Evolutionary conservation across 2,113 vertebrate species (phyloP), one percentile per base, ranked within the genome.

Genomic region (Hydropotes inermis): DNA sequence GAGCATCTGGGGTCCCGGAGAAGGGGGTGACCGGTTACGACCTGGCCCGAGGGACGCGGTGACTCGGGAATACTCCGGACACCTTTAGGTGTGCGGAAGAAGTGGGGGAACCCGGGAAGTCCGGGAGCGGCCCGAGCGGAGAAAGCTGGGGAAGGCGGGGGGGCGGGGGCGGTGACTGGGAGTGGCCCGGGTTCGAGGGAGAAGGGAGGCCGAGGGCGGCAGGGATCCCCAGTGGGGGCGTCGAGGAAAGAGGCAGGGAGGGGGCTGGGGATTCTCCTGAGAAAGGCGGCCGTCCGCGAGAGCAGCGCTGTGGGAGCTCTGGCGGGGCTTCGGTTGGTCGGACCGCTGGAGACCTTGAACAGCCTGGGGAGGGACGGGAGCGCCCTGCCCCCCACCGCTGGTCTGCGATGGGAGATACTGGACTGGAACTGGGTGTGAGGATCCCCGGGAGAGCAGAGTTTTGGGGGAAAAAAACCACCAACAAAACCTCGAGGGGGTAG

Each of bases 351-450:
- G 91, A 97, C 91, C 91, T 95, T 70, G 86, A 74, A 60, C 28
- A 4, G 74, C 57, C 27, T 11, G 39, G 74, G 23, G 92, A 36
- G 87, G 89, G n/a, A 58, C 93, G 36, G 70, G 87, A 83, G 92
- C 76, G 36, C 86, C 97, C 23, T 93, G n/a, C 87, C 52, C 67
- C n/a, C 78, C 61, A 5, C 84, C 3, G 60, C 1, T 84, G 93
- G 61, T 33, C 90, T 86, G 91, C 89, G 15, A 54, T 39, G 28
- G 43, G 88, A 60, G 95, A 96, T 78, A 43, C 70, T 67, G 43
- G 79, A 45, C 82, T 82, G 91, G 96, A 97, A 89, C 97, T 88
- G 74, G 14, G 36, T 88, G 82, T 28, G 58, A 60, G 60, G 33
- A 74, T 88, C n/a, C 39, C 9, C 19, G 1, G 60, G 50, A 50